Percentiles rank a stretch among this genome's conserved stretches.
These are phyloP conservation scores for Caenorhabditis angaria DNA, from an alignment of 2,888 invertebrate species.

Conservation along the genomic window DNA sequence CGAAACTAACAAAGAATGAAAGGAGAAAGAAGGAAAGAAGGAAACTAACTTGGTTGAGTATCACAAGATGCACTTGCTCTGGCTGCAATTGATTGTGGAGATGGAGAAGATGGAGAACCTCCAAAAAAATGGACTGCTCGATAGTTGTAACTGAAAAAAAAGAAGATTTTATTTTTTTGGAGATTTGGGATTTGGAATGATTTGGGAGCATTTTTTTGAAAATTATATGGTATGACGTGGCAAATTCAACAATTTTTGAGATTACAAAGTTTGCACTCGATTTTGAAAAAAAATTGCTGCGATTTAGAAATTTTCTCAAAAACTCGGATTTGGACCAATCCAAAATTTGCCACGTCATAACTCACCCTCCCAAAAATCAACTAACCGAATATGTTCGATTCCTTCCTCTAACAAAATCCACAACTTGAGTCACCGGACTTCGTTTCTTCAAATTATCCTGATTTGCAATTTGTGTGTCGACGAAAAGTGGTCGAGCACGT, in stretches of 20 bases:
- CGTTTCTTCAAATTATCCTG: slow-evolving; percentile 34
- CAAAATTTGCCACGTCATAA: background rate
- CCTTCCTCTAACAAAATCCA: slow-evolving; percentile 55
- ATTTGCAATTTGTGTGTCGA: slow-evolving; percentile 61
- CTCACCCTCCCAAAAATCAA: background rate
- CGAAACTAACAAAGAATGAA: background rate
- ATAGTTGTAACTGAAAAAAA: slow-evolving; percentile 39
- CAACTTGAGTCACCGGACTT: slow-evolving; percentile 52
- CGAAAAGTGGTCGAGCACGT: slow-evolving; percentile 54
- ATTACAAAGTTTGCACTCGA: no score
- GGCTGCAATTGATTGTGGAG: slow-evolving; percentile 33
- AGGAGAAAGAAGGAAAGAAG: background rate
- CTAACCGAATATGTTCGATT: slow-evolving; percentile 51
- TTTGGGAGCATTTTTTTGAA: no score
- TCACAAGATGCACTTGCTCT: slow-evolving; percentile 36
- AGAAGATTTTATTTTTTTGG: no score
- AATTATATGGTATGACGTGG: no score
- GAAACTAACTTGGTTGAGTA: slow-evolving; percentile 15
- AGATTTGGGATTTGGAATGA: no score
- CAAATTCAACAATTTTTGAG: no score
- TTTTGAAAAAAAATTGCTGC: no score
- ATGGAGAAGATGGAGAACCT: background rate
- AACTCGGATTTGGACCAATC: background rate
- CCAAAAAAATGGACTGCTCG: slow-evolving; percentile 25
- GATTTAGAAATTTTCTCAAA: no score